Conservation (phyloP, 2,113 vertebrate species). For the Leptobrachium leishanense region DNA sequence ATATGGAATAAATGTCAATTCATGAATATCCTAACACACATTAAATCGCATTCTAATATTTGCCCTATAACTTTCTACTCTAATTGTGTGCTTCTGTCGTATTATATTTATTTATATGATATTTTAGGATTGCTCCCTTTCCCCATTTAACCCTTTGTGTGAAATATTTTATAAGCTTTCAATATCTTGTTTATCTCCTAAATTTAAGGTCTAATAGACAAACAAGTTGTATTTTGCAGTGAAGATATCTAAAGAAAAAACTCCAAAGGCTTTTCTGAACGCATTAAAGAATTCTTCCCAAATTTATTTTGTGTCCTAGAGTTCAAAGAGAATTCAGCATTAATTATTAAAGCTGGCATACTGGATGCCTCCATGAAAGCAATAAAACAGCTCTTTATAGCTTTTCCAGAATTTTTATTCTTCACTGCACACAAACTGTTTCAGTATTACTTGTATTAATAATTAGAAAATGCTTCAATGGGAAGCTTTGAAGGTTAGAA, state of each 20-base stretch:
- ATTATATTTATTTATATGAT: too few species aligned
- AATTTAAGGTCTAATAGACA: neutral
- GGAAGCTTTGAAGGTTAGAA: neutral
- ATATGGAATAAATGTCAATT: too few species aligned
- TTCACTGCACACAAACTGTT: slow-evolving; percentile 4
- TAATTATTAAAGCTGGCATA: slow-evolving; percentile 18
- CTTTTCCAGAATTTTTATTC: neutral
- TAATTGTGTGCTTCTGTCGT: too few species aligned
- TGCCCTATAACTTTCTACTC: too few species aligned
- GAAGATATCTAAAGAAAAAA: neutral
- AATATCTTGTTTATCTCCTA: too few species aligned
- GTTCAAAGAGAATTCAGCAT: neutral
- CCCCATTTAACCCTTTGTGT: too few species aligned
- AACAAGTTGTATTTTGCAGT: neutral
- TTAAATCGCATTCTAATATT: too few species aligned
- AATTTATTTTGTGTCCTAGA: slow-evolving; percentile 2
- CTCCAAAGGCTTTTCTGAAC: neutral
- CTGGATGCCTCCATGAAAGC: slow-evolving; percentile 18
- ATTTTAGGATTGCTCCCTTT: too few species aligned
- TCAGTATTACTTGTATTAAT: slow-evolving; percentile 2
- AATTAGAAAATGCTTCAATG: neutral
- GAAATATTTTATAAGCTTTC: too few species aligned
- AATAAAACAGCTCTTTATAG: slow-evolving; percentile 27
- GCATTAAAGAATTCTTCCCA: neutral
- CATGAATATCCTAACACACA: too few species aligned